Evolutionary conservation across 2,888 invertebrate species (phyloP).

Genomic region (Lydus trimaculatus): DNA sequence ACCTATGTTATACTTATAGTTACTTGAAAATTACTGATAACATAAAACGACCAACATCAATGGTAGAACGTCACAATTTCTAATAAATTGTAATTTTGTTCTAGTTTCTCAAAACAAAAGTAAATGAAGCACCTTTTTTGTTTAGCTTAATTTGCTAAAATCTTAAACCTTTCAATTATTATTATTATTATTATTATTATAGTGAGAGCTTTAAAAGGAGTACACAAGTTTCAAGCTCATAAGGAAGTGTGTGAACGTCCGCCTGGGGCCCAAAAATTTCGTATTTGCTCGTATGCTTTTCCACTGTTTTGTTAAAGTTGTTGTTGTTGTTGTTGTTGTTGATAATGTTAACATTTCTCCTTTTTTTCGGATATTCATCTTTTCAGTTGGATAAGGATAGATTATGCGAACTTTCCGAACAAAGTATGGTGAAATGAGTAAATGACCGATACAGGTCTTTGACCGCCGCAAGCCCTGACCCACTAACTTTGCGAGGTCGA

Average conservation of each 20-base stretch:
- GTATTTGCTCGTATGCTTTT: background rate
- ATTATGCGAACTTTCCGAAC: slow-evolving; percentile 38
- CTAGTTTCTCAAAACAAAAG: background rate
- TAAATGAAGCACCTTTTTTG: background rate
- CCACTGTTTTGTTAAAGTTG: background rate
- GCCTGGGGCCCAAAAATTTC: background rate
- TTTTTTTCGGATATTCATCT: background rate
- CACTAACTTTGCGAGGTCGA: slow-evolving; percentile 61
- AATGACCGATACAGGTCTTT: slow-evolving; percentile 58
- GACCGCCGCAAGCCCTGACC: slow-evolving; percentile 61
- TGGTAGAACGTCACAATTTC: background rate
- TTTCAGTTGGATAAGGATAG: slow-evolving; percentile 20
- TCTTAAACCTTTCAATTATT: background rate
- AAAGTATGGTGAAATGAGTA: slow-evolving; percentile 51
- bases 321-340: background rate
- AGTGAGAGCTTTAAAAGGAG: background rate
- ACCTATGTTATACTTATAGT: background rate
- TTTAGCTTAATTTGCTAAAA: background rate
- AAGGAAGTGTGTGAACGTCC: background rate
- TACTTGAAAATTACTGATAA: background rate
- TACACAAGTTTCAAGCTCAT: background rate
- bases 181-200: too few species aligned
- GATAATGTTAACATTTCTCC: background rate
- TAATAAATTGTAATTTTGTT: background rate
- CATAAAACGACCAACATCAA: background rate